These are phyloP conservation scores for Polyodon spathula DNA, from an alignment of 2,113 vertebrate genomes.

Conservation along the genomic window DNA sequence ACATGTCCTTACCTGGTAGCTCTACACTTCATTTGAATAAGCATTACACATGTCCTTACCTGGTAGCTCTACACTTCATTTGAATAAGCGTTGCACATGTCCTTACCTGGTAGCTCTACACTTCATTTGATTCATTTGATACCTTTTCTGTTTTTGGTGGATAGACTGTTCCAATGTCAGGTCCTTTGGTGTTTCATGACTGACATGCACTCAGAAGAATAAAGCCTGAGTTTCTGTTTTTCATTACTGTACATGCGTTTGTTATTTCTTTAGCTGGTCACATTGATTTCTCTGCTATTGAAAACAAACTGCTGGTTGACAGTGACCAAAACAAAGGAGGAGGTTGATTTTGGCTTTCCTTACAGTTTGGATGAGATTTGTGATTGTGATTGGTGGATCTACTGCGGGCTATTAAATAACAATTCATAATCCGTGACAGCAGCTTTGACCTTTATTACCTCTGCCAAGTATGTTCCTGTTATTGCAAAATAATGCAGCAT, in stretches of 20 bases:
- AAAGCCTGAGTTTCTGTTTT: background rate
- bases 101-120: no score
- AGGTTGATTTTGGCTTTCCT: background rate
- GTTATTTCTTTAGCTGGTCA: background rate
- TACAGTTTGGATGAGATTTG: background rate
- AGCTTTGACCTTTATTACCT: background rate
- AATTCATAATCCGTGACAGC: background rate
- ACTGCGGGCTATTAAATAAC: background rate
- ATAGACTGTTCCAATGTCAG: no score
- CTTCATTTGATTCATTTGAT: no score
- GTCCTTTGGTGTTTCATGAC: no score
- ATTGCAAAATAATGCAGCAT: constrained; percentile 3
- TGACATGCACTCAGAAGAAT: no score
- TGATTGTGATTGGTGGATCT: constrained; percentile 8
- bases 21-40: no score
- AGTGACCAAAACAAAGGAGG: background rate
- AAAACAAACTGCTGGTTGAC: constrained; percentile 2
- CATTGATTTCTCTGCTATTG: background rate
- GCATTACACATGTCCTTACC: no score
- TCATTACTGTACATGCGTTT: constrained; percentile 2
- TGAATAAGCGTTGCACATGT: no score
- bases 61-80: no score
- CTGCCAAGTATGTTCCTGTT: background rate
- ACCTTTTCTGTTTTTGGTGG: no score
- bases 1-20: no score